Percentiles rank a stretch among this genome's conserved stretches.
phyloP scores from a whole-genome alignment of 2,797 vertebrate genomes.

The Galago senegalensis region DNA sequence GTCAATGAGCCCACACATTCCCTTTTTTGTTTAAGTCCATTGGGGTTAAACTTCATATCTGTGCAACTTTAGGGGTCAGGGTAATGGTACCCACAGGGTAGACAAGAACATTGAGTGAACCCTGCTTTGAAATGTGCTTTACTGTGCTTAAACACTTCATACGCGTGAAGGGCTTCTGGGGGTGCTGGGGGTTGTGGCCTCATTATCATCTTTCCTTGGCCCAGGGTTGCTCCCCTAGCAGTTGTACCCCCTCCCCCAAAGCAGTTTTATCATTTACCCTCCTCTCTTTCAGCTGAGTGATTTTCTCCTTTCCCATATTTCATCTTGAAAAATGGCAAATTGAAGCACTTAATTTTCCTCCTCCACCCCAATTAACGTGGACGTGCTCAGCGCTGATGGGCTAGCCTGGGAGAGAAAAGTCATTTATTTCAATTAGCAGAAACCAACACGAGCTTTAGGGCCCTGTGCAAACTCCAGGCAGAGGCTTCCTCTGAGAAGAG shows the following conservation, averaged over 20 bases:
- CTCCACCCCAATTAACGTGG: conserved; percentile 79
- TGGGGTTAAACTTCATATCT: not conserved
- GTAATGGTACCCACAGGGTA: not conserved
- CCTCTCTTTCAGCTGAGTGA: not conserved
- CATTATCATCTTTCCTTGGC: fast-evolving
- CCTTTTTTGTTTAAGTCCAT: not conserved
- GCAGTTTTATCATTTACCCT: not conserved
- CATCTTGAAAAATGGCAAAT: conserved; percentile 80
- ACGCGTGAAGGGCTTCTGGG: not conserved
- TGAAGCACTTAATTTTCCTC: conserved; percentile 84
- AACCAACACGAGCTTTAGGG: conserved; percentile 50
- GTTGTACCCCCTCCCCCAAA: not conserved
- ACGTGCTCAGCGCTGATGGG: conserved; percentile 48
- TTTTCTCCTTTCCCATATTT: conserved; percentile 75
- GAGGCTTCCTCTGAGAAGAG: not conserved
- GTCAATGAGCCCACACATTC: not conserved
- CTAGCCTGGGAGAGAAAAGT: conserved; percentile 67
- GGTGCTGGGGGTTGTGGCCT: not conserved
- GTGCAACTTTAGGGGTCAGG: not conserved
- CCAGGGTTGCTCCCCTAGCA: not conserved
- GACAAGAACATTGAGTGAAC: not conserved
- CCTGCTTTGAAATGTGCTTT: not conserved
- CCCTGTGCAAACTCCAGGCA: not conserved
- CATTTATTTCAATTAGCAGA: conserved; percentile 84
- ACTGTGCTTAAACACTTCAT: not conserved